phyloP scores from a whole-genome alignment of 2,113 vertebrate genomes.

The Peromyscus californicus region DNA sequence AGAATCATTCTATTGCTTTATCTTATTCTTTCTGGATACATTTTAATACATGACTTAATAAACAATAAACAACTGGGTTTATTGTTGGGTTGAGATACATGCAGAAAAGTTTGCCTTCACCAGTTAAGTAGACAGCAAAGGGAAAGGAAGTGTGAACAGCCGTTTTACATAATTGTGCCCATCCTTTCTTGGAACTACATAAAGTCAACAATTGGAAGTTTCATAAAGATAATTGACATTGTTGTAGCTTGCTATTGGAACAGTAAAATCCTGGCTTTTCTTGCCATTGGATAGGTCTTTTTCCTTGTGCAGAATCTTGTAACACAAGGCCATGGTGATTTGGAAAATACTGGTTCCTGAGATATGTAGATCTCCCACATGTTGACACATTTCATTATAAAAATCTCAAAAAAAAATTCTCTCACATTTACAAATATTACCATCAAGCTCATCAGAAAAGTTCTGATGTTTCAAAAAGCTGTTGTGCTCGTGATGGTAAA shows the following conservation, averaged over 20 bases:
- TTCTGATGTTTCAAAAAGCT: background rate
- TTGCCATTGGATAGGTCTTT: background rate
- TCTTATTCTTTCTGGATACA: background rate
- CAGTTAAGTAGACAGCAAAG: background rate
- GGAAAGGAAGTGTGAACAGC: background rate
- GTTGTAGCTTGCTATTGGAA: background rate
- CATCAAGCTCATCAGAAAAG: background rate
- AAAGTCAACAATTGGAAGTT: background rate
- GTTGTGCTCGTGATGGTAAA: background rate
- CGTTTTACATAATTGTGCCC: background rate
- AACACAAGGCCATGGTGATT: background rate
- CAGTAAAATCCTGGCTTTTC: slow-evolving; percentile 1
- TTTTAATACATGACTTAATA: background rate
- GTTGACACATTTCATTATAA: background rate
- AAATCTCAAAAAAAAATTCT: slow-evolving; percentile 14
- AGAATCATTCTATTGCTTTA: background rate
- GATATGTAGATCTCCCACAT: background rate
- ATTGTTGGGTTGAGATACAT: background rate
- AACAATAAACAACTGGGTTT: background rate
- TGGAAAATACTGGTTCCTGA: slow-evolving; percentile 14
- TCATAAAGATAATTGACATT: background rate
- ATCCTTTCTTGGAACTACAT: background rate
- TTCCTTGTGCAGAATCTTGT: background rate
- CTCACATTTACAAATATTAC: slow-evolving; percentile 34
- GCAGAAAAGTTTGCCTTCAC: background rate